phyloP scores from a whole-genome alignment of 2,113 vertebrate species.

The Syngnathus scovelli region DNA sequence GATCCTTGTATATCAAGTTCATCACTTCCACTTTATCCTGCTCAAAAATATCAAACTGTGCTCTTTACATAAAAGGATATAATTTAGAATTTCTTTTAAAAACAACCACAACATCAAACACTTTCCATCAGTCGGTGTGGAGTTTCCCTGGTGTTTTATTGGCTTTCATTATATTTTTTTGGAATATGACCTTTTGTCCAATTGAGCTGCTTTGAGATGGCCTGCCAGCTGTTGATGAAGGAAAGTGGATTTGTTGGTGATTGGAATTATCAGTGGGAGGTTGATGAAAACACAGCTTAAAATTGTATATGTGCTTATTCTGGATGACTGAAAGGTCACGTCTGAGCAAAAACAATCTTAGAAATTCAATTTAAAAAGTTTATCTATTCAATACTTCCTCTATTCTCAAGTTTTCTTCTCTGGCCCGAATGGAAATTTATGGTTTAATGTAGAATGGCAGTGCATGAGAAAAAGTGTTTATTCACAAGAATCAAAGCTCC shows the following conservation, averaged over 20 bases:
- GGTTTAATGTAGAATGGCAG: not conserved
- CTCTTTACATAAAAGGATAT: constrained; percentile 40
- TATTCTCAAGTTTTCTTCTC: not conserved
- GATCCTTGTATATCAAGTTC: constrained; percentile 24
- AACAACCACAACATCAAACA: constrained; percentile 18
- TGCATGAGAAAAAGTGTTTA: too few species aligned
- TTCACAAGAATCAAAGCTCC: too few species aligned
- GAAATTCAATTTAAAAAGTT: not conserved
- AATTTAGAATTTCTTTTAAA: constrained; percentile 36
- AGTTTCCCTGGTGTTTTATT: constrained; percentile 54
- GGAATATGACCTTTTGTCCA: constrained; percentile 56
- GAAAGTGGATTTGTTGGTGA: constrained; percentile 19
- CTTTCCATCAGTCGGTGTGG: constrained; percentile 41
- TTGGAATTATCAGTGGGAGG: constrained; percentile 28
- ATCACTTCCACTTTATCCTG: constrained; percentile 26
- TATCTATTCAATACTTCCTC: not conserved
- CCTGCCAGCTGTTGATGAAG: constrained; percentile 31
- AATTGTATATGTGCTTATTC: constrained; percentile 18
- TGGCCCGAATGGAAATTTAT: not conserved
- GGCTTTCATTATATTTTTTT: constrained; percentile 52
- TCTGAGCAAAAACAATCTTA: constrained; percentile 3
- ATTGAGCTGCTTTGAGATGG: constrained; percentile 25
- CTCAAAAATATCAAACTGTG: constrained; percentile 47
- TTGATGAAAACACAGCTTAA: constrained; percentile 28
- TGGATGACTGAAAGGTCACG: constrained; percentile 23